A percentile compares a stretch with the other conserved stretches of the same genome.
These are phyloP conservation scores for Notodonta dromedarius DNA, from an alignment of 2,888 invertebrate genomes.

Conservation along the genomic window DNA sequence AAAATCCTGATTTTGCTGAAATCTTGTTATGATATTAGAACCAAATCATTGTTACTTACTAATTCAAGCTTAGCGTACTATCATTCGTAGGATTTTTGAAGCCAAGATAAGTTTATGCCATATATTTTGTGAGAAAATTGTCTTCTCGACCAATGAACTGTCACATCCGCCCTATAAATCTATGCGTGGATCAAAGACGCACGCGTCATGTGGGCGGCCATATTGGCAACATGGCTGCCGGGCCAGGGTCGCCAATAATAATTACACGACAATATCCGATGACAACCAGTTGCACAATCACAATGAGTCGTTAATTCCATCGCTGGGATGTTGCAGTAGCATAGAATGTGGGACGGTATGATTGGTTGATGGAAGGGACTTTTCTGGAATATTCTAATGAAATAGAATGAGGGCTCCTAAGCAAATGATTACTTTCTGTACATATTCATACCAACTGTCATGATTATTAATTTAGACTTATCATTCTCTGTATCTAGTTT, in stretches of 20 bases:
- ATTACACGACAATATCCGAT: conserved; percentile 49
- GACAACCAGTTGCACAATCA: conserved; percentile 48
- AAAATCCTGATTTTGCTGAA: neutral
- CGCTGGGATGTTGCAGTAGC: conserved; percentile 12
- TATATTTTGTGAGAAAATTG: too few relatives aligned
- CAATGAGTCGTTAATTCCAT: conserved; percentile 36
- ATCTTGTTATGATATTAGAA: too few relatives aligned
- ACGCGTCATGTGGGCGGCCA: conserved; percentile 47
- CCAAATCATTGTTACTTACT: too few relatives aligned
- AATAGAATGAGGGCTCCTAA: neutral
- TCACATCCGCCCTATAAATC: conserved; percentile 35
- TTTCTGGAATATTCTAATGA: neutral
- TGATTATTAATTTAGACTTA: too few relatives aligned
- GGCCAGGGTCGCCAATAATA: conserved; percentile 55
- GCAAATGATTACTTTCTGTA: too few relatives aligned
- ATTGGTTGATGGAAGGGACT: neutral
- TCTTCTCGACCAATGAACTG: conserved; percentile 22
- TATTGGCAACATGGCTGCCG: conserved; percentile 51
- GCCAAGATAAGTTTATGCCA: too few relatives aligned
- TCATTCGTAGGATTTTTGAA: too few relatives aligned
- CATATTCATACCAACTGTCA: too few relatives aligned
- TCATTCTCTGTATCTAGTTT: too few relatives aligned
- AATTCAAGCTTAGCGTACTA: too few relatives aligned
- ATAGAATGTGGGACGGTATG: neutral
- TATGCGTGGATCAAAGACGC: conserved; percentile 31